Base-by-base conservation (phyloP, 2,113 vertebrate species). In the Phocoena sinus region DNA sequence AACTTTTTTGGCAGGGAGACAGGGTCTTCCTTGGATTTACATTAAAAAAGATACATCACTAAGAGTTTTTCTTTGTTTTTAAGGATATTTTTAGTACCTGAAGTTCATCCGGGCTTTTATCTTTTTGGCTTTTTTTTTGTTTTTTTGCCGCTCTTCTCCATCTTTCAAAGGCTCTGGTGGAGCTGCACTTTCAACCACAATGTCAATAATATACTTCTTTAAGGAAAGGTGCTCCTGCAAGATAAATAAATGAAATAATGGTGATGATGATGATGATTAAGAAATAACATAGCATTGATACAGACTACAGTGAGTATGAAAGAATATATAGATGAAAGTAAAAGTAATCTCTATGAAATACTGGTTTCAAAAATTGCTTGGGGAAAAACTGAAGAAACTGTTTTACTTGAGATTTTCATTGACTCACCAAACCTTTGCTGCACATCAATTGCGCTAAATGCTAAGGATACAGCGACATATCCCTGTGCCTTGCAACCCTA, bases 121-220 rank as follows among this genome's bases (percentile, higher is more conserved):
- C 97, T 99, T 99, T 98, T 99, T 99, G 36, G 99, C 99, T 97
- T 99, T 99, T 98, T 99, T 99, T 92, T 99, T 99, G 15, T 99
- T 99, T 98, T 99, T 99, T 94, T 99, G 99, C 50, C 99, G 99
- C 96, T 99, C 99, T 71, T 99, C 99, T 62, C 98, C 99, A 76
- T 99, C 99, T 97, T 99, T 99, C 50, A 98, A 20, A 5, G 98
- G 98, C 96, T 99, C 99, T 47, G 98, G 96, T 47, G 99, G 98
- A 89, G 99, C 98, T 1, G 98, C 98, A 97, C 98, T 99, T 98
- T 99, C 99, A 9, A 99, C 98, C 97, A 99, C 98, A 90, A 99
- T 99, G 88, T 99, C 99, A 97, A 99, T 98, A 44, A 99, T 99
- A 97, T 99, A 99, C 97, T 99, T 99, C 98, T 99, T 99, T 97